Percentiles rank a stretch among this genome's conserved stretches.
Evolutionary conservation across 2,113 vertebrate species (phyloP).

Genomic region (Poeciliopsis retropinna): DNA sequence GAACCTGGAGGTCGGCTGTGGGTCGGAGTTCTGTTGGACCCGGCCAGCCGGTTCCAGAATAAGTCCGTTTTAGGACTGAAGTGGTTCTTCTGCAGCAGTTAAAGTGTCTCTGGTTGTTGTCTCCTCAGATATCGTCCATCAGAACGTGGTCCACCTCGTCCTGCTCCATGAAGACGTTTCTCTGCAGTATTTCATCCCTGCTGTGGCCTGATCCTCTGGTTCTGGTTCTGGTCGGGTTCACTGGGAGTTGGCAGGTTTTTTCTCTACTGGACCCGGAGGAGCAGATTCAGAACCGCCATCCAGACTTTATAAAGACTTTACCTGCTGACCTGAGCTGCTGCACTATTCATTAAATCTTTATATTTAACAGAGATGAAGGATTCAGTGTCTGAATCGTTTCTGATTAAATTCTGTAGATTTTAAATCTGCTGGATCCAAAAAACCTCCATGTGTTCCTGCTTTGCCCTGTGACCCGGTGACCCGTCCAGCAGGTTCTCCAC

Average conservation of each 20-base stretch:
- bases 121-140: slow-evolving; percentile 74
- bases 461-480: too few relatives aligned
- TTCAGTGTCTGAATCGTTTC: too few relatives aligned
- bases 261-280: neutral
- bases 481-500: too few relatives aligned
- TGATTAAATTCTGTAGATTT: too few relatives aligned
- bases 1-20: neutral
- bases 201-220: slow-evolving; percentile 52
- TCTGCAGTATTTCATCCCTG: slow-evolving; percentile 82
- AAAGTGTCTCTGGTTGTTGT: neutral
- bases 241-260: neutral
- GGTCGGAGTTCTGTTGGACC: neutral
- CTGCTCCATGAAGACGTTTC: slow-evolving; percentile 81
- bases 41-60: too few relatives aligned
- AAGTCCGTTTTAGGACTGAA: too few relatives aligned
- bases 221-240: neutral
- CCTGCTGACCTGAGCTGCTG: neutral
- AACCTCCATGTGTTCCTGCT: too few relatives aligned
- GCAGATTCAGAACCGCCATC: neutral
- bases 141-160: slow-evolving; percentile 76
- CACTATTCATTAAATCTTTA: too few relatives aligned
- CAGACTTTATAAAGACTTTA: neutral
- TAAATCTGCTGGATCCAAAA: too few relatives aligned
- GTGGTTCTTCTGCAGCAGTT: too few relatives aligned
- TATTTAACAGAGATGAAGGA: too few relatives aligned